phyloP scores from a whole-genome alignment of 2,113 vertebrate genomes.

The Barbus barbus region DNA sequence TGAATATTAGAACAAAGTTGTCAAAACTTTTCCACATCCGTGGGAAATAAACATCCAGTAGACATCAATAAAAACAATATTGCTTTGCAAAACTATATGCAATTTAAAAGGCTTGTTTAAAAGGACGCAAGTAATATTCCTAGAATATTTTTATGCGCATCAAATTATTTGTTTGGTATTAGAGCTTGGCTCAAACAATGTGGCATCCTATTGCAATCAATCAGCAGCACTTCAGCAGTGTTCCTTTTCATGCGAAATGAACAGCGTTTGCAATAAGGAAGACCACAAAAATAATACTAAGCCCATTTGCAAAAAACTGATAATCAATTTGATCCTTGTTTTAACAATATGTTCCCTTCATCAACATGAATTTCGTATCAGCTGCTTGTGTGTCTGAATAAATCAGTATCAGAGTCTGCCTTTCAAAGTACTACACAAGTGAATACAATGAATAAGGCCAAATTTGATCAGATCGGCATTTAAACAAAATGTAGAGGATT shows the following conservation, averaged over 20 bases:
- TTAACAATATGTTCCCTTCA: neutral
- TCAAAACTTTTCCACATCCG: neutral
- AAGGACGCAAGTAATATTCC: neutral
- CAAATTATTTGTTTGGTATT: slow-evolving; percentile 9
- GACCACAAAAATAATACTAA: neutral
- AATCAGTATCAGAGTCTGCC: neutral
- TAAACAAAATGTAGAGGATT: neutral
- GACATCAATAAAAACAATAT: neutral
- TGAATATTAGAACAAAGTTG: neutral
- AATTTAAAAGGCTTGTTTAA: neutral
- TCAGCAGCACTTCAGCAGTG: neutral
- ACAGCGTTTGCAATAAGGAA: neutral
- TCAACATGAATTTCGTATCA: neutral
- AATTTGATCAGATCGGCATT: slow-evolving; percentile 1
- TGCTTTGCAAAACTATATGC: neutral
- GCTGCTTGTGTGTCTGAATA: neutral
- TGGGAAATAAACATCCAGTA: neutral
- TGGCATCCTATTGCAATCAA: neutral
- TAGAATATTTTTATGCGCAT: neutral
- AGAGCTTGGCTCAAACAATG: neutral
- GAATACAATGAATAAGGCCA: neutral
- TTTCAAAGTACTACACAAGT: neutral
- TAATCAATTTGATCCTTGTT: neutral
- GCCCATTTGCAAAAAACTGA: neutral
- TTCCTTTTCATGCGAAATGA: no score